Base-by-base conservation (phyloP, 2,797 vertebrate species). In the Sparidentex hasta region DNA sequence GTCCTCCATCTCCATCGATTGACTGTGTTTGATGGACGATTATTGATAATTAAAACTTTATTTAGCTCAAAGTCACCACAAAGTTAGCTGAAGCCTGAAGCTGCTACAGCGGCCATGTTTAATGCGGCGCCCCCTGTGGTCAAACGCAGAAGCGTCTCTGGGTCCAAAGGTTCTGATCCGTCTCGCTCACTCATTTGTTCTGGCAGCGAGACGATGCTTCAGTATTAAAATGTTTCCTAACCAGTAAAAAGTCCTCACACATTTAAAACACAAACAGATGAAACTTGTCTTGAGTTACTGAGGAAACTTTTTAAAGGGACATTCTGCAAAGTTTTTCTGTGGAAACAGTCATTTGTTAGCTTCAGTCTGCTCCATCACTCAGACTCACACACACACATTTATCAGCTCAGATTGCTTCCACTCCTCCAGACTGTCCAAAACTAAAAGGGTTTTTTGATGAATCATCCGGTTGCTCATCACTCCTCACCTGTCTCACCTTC, bases 341-440 rank as follows among this genome's bases (percentile, higher is more conserved):
- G n/a, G 14, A 46, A 64, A 63, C 1, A 1, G 13, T 18, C 0
- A 18, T 46, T 12, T 63, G 27, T 14, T 68, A 41, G 62, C 57
- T 27, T n/a, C 62, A 33, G 46, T 33, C 27, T 25, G 3, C 38
- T 65, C 3, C 0, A n/a, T 54, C 38, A 48, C 4, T 43, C 14
- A 57, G 16, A 25, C 48, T 33, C 41, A 48, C 25, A 54, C 47
- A 65, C 18, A n/a, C 29, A 65, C 59, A 61, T 75, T 78, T 44
- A 69, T 80, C 78, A 80, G 61, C n/a, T 18, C 20, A 78, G 55
- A 81, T 72, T 80, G 74, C 52, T 67, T 33, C 18, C 51, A 65
- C 29, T 56, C 56, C 4, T 69, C 4, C 25, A 57, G n/a, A 63
- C 43, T 59, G 55, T 79, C 46, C 33, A 55, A 56, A 62, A 56